These are phyloP conservation scores for Spea hammondii DNA, from an alignment of 2,797 vertebrate species.

Conservation along the genomic window DNA sequence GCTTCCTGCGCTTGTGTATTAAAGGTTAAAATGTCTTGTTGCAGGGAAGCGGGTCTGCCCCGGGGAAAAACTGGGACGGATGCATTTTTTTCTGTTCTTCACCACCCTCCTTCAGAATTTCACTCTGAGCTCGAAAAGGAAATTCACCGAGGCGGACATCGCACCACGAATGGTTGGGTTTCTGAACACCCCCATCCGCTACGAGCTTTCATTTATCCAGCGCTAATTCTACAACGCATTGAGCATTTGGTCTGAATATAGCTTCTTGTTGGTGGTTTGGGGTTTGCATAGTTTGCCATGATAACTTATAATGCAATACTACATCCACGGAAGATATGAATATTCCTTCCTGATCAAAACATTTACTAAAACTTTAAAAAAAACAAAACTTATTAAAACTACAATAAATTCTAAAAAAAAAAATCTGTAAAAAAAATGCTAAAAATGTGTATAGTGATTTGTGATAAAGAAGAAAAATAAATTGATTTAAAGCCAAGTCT, in stretches of 20 bases:
- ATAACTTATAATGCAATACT: no score
- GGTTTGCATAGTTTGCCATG: no score
- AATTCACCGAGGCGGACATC: neutral
- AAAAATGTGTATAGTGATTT: no score
- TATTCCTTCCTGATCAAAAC: no score
- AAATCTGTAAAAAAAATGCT: no score
- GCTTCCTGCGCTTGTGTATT: no score
- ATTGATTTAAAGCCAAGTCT: no score
- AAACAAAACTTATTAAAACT: no score
- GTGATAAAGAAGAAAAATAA: no score
- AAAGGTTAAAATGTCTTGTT: neutral
- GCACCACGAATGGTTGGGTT: slow-evolving; percentile 1
- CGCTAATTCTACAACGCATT: neutral
- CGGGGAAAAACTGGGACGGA: slow-evolving; percentile 11
- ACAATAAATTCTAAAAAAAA: no score
- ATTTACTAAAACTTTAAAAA: no score
- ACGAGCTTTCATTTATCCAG: slow-evolving; percentile 21
- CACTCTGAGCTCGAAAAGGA: slow-evolving; percentile 1
- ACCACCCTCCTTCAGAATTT: slow-evolving; percentile 39
- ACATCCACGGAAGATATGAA: no score
- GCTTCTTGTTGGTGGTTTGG: neutral
- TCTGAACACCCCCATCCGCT: slow-evolving; percentile 2
- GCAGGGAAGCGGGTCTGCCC: slow-evolving; percentile 29
- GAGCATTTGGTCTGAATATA: neutral
- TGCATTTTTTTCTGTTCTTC: slow-evolving; percentile 29